Conservation (phyloP, 2,797 vertebrate species). For the Sebastiscus albofasciatus region DNA sequence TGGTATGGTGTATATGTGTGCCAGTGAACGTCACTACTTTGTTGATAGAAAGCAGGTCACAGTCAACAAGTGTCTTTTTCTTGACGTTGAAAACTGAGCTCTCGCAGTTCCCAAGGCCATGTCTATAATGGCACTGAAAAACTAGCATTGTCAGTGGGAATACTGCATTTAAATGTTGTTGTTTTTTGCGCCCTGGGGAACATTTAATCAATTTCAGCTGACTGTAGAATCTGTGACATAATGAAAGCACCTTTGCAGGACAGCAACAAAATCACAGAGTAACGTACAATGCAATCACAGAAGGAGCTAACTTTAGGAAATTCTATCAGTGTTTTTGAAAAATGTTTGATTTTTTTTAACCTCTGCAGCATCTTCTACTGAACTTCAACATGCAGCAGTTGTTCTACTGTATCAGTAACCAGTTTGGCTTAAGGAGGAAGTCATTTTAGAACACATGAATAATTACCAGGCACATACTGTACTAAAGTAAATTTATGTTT, state of each 20-base stretch:
- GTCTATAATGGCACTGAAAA: background rate
- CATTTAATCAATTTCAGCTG: background rate
- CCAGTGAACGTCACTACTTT: background rate
- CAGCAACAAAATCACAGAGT: background rate
- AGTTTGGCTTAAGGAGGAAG: constrained; percentile 1
- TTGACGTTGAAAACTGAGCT: too few relatives aligned
- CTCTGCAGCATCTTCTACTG: background rate
- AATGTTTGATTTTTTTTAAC: background rate
- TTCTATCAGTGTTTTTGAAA: background rate
- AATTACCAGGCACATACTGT: constrained; percentile 18
- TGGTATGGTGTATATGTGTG: background rate
- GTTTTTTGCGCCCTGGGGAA: background rate
- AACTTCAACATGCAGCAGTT: background rate
- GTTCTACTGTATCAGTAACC: background rate
- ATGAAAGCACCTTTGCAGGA: background rate
- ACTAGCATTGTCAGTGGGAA: background rate
- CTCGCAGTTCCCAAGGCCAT: background rate
- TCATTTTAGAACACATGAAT: constrained; percentile 10
- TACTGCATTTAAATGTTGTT: background rate
- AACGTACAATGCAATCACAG: background rate
- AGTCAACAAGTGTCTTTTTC: background rate
- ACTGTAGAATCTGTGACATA: background rate
- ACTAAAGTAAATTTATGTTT: constrained; percentile 32
- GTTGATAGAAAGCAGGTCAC: background rate
- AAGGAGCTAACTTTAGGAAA: background rate